phyloP scores from a whole-genome alignment of 2,797 vertebrate species.

The Oryzias sinensis region DNA sequence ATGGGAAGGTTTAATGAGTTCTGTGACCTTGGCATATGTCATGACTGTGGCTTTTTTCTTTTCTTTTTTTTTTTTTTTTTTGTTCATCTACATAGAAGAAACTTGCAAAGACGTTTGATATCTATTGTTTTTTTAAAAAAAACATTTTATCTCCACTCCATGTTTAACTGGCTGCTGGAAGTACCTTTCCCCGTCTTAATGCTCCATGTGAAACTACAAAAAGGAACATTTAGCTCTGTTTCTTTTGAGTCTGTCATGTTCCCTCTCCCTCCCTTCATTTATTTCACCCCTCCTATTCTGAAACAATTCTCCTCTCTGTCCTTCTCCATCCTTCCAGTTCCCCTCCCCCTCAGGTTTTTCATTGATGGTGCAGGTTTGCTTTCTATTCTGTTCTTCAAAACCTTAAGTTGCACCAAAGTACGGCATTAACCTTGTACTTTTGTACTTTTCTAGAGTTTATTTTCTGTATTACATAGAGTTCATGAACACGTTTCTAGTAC shows the following conservation, averaged over 20 bases:
- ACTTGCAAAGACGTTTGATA: conserved; percentile 32
- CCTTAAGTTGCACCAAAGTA: conserved; percentile 45
- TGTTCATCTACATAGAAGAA: conserved; percentile 27
- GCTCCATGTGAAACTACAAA: conserved; percentile 72
- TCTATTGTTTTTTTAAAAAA: conserved; percentile 61
- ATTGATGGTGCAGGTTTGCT: conserved; percentile 69
- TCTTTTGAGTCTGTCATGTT: conserved; percentile 65
- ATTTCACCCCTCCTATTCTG: conserved; percentile 65
- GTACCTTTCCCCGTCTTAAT: conserved; percentile 61
- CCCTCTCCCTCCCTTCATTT: conserved; percentile 52
- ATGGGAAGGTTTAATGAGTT: conserved; percentile 64
- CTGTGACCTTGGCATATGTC: conserved; percentile 72
- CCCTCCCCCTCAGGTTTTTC: conserved; percentile 67
- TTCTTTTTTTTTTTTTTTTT: conserved; percentile 51
- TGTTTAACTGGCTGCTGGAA: conserved; percentile 66
- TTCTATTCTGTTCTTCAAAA: conserved; percentile 42
- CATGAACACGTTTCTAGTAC: conserved; percentile 5
- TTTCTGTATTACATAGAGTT: background rate
- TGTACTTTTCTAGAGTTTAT: conserved; percentile 5
- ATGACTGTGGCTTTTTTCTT: conserved; percentile 55
- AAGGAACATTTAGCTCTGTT: conserved; percentile 73
- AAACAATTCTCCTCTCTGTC: conserved; percentile 71
- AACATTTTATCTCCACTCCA: conserved; percentile 51
- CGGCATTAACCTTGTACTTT: conserved; percentile 29
- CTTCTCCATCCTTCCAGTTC: conserved; percentile 76